Evolutionary conservation across 2,888 invertebrate genomes (phyloP), one percentile per base, ranked within the genome.

Genomic region (Seladonia tumulorum): DNA sequence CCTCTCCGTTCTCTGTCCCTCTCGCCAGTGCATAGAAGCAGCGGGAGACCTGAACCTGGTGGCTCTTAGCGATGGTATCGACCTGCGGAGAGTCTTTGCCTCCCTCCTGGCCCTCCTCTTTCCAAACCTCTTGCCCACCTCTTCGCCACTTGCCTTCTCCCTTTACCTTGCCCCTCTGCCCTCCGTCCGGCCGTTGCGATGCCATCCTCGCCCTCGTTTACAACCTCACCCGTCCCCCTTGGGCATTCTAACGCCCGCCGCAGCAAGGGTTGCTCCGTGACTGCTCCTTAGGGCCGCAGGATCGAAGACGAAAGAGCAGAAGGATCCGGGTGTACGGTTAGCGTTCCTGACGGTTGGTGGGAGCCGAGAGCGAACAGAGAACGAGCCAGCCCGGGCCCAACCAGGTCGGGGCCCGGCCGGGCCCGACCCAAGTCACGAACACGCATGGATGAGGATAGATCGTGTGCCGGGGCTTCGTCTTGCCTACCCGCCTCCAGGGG

Each of bases 51-150:
- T 93, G 93, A 94, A 94, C 94, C 92, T 93, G 93, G 93, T 93
- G 92, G 92, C 92, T 94, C 93, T 93, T 91, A 88, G 93, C 92
- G 93, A 94, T 94, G 93, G 91, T 94, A 94, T 94, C 94, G 94
- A 93, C 94, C 93, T 94, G 91, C 92, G 90, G 93, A 93, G 93
- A 93, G 92, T 89, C 91, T 91, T 93, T 92, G 90, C 92, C 91
- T 91, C 91, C 90, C 88, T 79, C 87, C 87, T 90, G 85, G 85
- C 89, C 82, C 88, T 87, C 85, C 91, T 88, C 90, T 90, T 90
- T 91, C 87, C 88, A 89, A 90, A 92, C 90, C 90, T 88, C 90
- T 87, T 87, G 88, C 90, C 90, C 90, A 89, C 89, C 89, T 81
- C 87, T 86, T 89, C 90, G 83, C 89, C 90, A 81, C 86, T 84